These are phyloP conservation scores for Aphelinus certus DNA, from an alignment of 1,140 invertebrate species.

Conservation along the genomic window DNA sequence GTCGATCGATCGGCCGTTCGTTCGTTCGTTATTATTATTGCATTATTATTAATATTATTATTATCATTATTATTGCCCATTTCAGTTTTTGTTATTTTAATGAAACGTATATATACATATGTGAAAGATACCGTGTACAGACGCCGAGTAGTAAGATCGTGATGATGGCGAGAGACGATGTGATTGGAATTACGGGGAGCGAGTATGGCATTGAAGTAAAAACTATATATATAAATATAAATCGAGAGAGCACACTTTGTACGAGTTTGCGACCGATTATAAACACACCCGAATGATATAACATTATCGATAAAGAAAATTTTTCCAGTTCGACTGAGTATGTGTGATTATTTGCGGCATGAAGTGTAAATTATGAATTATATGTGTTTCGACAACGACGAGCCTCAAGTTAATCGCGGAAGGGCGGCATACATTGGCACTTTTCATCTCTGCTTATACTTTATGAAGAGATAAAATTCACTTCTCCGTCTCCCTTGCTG, in stretches of 20 bases:
- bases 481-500: background rate
- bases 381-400: slow-evolving; percentile 15
- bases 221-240: slow-evolving; percentile 16
- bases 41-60: slow-evolving; percentile 17
- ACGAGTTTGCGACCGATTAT: slow-evolving; percentile 5
- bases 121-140: slow-evolving; percentile 1
- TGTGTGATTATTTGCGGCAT: slow-evolving; percentile 16
- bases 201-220: slow-evolving; percentile 21
- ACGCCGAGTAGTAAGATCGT: slow-evolving; percentile 20
- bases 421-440: background rate
- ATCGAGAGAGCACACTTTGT: slow-evolving; percentile 4
- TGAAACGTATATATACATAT: slow-evolving; percentile 43
- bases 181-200: slow-evolving; percentile 42
- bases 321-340: slow-evolving; percentile 12
- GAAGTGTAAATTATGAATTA: background rate
- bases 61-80: slow-evolving; percentile 36
- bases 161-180: slow-evolving; percentile 35
- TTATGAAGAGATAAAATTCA: background rate
- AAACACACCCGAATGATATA: slow-evolving; percentile 3
- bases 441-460: background rate
- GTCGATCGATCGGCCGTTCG: slow-evolving; percentile 43
- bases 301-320: slow-evolving; percentile 9
- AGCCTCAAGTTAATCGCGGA: slow-evolving; percentile 18
- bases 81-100: slow-evolving; percentile 59
- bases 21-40: slow-evolving; percentile 39